phyloP scores from a whole-genome alignment of 2,113 vertebrate genomes.

The Origma solitaria region DNA sequence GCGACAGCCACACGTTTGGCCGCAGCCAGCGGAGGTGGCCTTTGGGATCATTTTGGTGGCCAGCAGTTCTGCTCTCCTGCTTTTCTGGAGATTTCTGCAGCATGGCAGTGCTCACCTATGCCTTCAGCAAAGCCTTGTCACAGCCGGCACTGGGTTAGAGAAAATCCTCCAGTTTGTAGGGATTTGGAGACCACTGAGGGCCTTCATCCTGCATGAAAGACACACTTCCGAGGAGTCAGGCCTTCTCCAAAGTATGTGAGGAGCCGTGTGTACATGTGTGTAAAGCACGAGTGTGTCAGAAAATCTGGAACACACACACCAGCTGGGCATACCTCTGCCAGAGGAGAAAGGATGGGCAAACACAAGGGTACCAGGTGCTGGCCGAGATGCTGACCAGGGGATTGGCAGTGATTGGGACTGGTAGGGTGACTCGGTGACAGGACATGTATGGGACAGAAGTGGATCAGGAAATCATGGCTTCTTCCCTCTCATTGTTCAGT shows the following conservation, averaged over 20 bases:
- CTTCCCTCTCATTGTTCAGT: background rate
- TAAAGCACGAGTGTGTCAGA: fast-evolving
- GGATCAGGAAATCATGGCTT: background rate
- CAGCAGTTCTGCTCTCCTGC: background rate
- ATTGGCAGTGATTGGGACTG: background rate
- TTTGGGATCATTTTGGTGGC: background rate
- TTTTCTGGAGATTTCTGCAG: background rate
- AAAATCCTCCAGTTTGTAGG: background rate
- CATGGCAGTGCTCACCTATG: background rate
- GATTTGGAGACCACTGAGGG: background rate
- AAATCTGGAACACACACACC: background rate
- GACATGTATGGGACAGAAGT: background rate
- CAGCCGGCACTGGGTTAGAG: background rate
- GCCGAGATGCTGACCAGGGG: background rate
- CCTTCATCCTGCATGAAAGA: background rate
- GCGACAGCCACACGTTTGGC: fast-evolving
- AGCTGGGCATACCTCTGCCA: background rate
- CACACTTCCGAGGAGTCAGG: background rate
- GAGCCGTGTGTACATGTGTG: fast-evolving
- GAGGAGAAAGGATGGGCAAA: background rate
- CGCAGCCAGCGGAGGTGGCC: background rate
- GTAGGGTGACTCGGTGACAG: fast-evolving
- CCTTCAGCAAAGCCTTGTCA: background rate
- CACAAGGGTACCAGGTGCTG: background rate
- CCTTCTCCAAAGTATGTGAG: background rate